Evolutionary conservation across 2,888 invertebrate genomes (phyloP), one percentile per base, ranked within the genome.

Genomic region (Aricia artaxerxes): DNA sequence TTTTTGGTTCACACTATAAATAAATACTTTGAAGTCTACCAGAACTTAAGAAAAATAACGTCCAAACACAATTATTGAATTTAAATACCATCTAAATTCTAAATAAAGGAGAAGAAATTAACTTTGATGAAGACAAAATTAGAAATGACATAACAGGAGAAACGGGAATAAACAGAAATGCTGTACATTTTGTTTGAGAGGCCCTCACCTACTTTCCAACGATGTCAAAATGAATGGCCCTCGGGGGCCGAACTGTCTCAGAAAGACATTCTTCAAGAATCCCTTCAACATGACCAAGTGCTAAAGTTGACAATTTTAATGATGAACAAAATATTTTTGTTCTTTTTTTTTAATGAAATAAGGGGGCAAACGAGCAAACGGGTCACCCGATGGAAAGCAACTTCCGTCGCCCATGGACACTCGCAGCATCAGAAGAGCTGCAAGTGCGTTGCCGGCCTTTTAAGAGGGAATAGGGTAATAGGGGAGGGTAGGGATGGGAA

Each of bases 191-290:
- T 53, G 53, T 76, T 57, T 76, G 35, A 76, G 57, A 35, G 76
- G 57, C 31, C 6, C 76, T 76, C 57, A 57, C 76, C 76, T 53
- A 76, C 49, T 76, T 76, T 76, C 76, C 76, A 76, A 75, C 75
- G 75, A 75, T 75, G 53, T 75, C 53, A 75, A 75, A 76, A 76
- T 76, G 76, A 76, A 76, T 75, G 76, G 57, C 31, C 35, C 76
- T 76, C 31, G 76, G 38, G 76, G 76, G 38, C n/a, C n/a, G n/a
- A 73, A 76, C 57, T 76, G 35, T 35, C 38, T 57, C 53, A 35
- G 76, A 57, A 49, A 44, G 57, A 76, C 76, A 76, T 57, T 76
- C 57, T 76, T 76, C 57, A 76, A 57, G 76, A 53, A 53, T 76
- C 76, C 76, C 76, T 76, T 76, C 76, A 75, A 76, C 76, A 76